Evolutionary conservation across 2,797 vertebrate species (phyloP), one percentile per base, ranked within the genome.

Genomic region (Zalophus californianus): DNA sequence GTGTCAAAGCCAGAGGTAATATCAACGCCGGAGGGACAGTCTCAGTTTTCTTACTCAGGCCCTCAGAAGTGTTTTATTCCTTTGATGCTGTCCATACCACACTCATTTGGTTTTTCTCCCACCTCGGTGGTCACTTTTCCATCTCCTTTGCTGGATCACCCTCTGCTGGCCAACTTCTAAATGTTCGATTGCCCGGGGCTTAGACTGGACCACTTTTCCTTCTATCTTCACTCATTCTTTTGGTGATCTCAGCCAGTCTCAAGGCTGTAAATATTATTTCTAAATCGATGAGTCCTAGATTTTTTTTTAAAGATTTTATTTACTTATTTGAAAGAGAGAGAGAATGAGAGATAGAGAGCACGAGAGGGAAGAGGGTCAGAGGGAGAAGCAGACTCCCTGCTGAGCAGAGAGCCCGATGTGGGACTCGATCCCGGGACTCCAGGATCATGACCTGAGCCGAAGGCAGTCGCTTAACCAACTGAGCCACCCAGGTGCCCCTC

Each of bases 81-180:
- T 56, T 56, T 48, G 35, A 38, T 9, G 48, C 29, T 11, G 62
- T 27, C 27, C 25, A 23, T 8, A 44, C 11, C 1, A 3, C 8
- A 3, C 0, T 25, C 6, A 10, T 10, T 88, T 2, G 78, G n/a
- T 48, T 73, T 86, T 72, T 52, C 44, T 44, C 7, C 20, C 2
- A 16, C 0, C 29, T 23, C 2, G 0, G 13, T 16, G 1, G 41
- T 66, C 68, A 25, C 56, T 48, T 48, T 41, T n/a, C 25, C 5
- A 15, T 90, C 38, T 78, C 54, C 48, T 54, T 25, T 58, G 48
- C 41, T n/a, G 62, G 54, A 23, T 18, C 48, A 44, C 50, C 52
- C 72, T 64, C 78, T 84, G 48, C 92, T 93, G 90, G 90, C 78
- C 35, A 70, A 9, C 78, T 41, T 62, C 60, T 66, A 10, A 58